phyloP scores from a whole-genome alignment of 1,140 invertebrate species.

The Pogonomyrmex californicus region DNA sequence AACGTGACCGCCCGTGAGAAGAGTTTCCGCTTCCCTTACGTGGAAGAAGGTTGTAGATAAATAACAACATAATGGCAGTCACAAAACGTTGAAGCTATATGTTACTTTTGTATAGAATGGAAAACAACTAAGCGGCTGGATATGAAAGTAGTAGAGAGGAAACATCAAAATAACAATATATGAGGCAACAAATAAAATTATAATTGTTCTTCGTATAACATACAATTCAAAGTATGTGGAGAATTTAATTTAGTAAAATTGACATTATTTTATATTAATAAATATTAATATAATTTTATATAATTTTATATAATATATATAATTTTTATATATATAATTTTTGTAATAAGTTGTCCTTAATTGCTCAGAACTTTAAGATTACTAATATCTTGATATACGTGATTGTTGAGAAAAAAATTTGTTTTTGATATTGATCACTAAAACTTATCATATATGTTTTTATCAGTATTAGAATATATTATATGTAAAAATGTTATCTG shows the following conservation, averaged over 20 bases:
- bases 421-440: not conserved
- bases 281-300: too few species aligned
- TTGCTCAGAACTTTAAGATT: not conserved
- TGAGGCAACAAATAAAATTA: not conserved
- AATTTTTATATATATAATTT: too few species aligned
- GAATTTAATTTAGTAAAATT: not conserved
- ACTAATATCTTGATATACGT: not conserved
- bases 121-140: conserved; percentile 36
- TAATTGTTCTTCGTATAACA: conserved; percentile 4
- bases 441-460: not conserved
- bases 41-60: conserved; percentile 42
- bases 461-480: not conserved
- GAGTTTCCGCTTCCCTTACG: conserved; percentile 9
- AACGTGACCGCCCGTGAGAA: conserved; percentile 23
- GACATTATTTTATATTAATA: not conserved
- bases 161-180: not conserved
- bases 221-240: not conserved
- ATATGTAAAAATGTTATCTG: not conserved
- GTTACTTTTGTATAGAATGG: conserved; percentile 48
- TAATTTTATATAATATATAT: too few species aligned
- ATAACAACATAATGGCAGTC: conserved; percentile 32
- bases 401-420: not conserved
- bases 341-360: not conserved
- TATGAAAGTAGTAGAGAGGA: conserved; percentile 13
- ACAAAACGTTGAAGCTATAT: conserved; percentile 32